Evolutionary conservation across 2,797 vertebrate species (phyloP), one percentile per base, ranked within the genome.

Genomic region (Cryptoblepharus egeriae): DNA sequence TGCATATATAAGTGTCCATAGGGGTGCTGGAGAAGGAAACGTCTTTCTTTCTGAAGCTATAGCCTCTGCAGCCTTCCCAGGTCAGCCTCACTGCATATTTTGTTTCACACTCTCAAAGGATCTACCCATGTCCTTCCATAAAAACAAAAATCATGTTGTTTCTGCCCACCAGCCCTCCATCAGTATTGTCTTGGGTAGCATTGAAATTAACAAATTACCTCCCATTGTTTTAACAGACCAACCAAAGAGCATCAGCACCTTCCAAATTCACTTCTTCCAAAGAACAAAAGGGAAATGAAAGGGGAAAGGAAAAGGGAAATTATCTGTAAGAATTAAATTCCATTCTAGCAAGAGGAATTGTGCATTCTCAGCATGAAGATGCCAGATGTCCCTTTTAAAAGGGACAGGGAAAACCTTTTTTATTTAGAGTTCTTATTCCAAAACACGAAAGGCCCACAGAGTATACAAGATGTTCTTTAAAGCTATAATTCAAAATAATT

Each of bases 161-260:
- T 71, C 57, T 26, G 3, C 69, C 82, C 58, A 58, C 35, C 75
- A n/a, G 57, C 75, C 42, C 60, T 45, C 58, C 35, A 42, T 28
- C n/a, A 26, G 13, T 63, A 68, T 79, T 84, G 37, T 75, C 82
- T 79, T 79, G 39, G 71, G 32, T 37, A 75, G 35, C 42, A 64
- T 68, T 74, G 22, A n/a, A 69, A 70, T 77, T 80, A 76, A 75
- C 60, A 77, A 71, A 77, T 79, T 86, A 60, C 71, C 52, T 75
- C 68, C 55, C 55, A 60, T 84, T 81, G 58, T 70, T 73, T 87
- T 80, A 32, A 70, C 52, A 37, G 30, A 30, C 70, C 75, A 77
- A 73, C 73, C 35, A 28, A 83, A 32, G 55, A 68, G 63, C n/a
- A 45, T 58, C 49, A 45, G 52, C 55, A 75, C 63, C n/a, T 79